These are phyloP conservation scores for Chymomyza procnemis DNA, from an alignment of 2,888 invertebrate genomes.

Conservation along the genomic window DNA sequence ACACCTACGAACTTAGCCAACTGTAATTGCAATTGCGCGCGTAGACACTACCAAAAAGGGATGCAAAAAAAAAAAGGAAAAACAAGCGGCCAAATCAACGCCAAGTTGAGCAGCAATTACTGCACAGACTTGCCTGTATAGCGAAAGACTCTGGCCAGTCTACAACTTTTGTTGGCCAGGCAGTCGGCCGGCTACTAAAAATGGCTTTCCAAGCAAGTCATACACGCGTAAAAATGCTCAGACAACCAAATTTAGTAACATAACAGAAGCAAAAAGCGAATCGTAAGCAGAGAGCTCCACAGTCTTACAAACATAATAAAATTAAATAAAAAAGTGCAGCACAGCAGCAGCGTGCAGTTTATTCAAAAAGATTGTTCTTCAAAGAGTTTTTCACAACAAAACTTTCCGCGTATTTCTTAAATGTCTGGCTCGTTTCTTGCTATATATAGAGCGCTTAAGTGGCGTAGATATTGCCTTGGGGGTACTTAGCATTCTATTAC, in stretches of 20 bases:
- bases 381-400: constrained; percentile 56
- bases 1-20: background rate
- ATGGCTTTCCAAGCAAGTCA: constrained; percentile 47
- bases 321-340: constrained; percentile 61
- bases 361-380: constrained; percentile 45
- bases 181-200: constrained; percentile 74
- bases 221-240: constrained; percentile 53
- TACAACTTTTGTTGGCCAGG: constrained; percentile 39
- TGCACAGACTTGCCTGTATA: constrained; percentile 47
- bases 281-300: background rate
- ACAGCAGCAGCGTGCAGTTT: constrained; percentile 38
- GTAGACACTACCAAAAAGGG: background rate
- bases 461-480: background rate
- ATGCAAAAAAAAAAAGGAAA: background rate
- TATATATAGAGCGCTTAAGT: background rate
- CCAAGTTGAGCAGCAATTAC: constrained; percentile 52
- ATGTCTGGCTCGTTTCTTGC: background rate
- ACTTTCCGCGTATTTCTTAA: constrained; percentile 35
- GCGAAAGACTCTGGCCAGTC: background rate
- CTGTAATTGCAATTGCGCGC: background rate
- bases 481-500: background rate
- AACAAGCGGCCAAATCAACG: background rate
- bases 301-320: constrained; percentile 46
- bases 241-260: constrained; percentile 72
- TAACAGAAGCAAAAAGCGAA: constrained; percentile 28